Evolutionary conservation across 92 coral and sea anemone species (phyloP).

Genomic region (Epizoanthus ramosus): DNA sequence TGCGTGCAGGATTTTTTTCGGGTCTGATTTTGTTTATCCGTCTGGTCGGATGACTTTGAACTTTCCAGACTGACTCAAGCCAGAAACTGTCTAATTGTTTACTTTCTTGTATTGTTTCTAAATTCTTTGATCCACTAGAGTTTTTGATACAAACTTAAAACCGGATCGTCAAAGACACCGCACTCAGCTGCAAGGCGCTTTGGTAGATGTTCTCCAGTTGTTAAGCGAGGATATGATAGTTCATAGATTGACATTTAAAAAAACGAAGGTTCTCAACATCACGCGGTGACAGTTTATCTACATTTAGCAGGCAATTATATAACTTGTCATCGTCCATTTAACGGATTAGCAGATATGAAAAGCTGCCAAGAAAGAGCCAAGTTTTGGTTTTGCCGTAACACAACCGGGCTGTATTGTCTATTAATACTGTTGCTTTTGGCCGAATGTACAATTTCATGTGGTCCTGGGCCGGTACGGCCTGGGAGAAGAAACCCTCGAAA

Average conservation of each 20-base stretch:
- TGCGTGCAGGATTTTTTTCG: background rate
- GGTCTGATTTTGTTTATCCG: slow-evolving; percentile 10
- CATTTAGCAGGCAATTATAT: slow-evolving; percentile 35
- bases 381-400: background rate
- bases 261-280: slow-evolving; percentile 3
- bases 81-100: slow-evolving; percentile 39
- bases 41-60: slow-evolving; percentile 59
- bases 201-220: slow-evolving; percentile 16
- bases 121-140: slow-evolving; percentile 44
- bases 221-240: background rate
- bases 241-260: background rate
- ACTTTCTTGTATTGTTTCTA: slow-evolving; percentile 33
- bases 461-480: slow-evolving; percentile 53
- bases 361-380: slow-evolving; percentile 10
- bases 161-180: slow-evolving; percentile 34
- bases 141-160: slow-evolving; percentile 29
- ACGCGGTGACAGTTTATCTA: slow-evolving; percentile 24
- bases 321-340: slow-evolving; percentile 34
- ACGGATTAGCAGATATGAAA: slow-evolving; percentile 42
- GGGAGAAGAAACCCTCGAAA: slow-evolving; percentile 22
- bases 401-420: background rate
- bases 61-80: slow-evolving; percentile 33
- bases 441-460: slow-evolving; percentile 48
- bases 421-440: slow-evolving; percentile 35
- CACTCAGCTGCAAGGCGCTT: slow-evolving; percentile 27